A percentile compares a stretch with the other conserved stretches of the same genome.
phyloP scores from a whole-genome alignment of 2,888 invertebrate species.

The Hydriomena furcata region DNA sequence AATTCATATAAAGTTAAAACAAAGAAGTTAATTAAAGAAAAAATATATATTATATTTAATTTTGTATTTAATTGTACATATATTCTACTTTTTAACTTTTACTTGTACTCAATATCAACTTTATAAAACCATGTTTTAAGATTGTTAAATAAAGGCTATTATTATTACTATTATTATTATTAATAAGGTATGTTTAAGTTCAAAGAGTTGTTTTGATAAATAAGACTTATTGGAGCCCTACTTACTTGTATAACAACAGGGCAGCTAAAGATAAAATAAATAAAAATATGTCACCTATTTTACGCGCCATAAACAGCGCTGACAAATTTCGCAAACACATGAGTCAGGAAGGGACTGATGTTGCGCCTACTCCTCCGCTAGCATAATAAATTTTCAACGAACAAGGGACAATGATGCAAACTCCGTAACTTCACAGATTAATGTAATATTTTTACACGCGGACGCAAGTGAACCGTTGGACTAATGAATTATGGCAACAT shows the following conservation, averaged over 20 bases:
- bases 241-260: background rate
- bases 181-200: too few relatives aligned
- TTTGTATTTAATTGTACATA: too few relatives aligned
- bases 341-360: constrained; percentile 49
- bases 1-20: too few relatives aligned
- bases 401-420: constrained; percentile 65
- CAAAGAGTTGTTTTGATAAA: background rate
- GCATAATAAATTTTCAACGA: constrained; percentile 64
- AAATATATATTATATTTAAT: too few relatives aligned
- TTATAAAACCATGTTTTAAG: too few relatives aligned
- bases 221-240: background rate
- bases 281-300: constrained; percentile 38
- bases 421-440: constrained; percentile 70
- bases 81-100: too few relatives aligned
- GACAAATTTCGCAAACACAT: constrained; percentile 56
- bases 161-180: too few relatives aligned
- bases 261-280: constrained; percentile 19
- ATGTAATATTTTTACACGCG: constrained; percentile 71
- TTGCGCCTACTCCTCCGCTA: constrained; percentile 56
- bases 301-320: constrained; percentile 41
- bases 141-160: too few relatives aligned
- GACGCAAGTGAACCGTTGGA: constrained; percentile 65
- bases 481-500: constrained; percentile 79
- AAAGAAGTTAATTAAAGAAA: too few relatives aligned
- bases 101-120: too few relatives aligned